Conservation (phyloP, 2,888 invertebrate genomes). For the Yponomeuta cagnagella region DNA sequence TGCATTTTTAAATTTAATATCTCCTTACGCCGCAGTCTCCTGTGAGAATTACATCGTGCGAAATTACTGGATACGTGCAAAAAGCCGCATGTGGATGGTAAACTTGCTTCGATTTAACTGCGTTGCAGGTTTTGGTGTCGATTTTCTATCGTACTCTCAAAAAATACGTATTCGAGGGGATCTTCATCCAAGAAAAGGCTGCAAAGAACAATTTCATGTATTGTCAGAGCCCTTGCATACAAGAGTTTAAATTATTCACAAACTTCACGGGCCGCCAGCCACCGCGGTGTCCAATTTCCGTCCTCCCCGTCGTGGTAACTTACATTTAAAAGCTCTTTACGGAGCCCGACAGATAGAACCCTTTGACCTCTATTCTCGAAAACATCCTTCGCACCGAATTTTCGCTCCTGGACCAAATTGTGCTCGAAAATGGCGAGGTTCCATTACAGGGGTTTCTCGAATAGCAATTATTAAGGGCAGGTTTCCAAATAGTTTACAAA, state of each 20-base stretch:
- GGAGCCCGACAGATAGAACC: background rate
- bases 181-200: background rate
- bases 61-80: background rate
- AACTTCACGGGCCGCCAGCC: background rate
- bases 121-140: background rate
- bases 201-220: background rate
- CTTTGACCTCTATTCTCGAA: background rate
- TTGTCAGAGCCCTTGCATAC: background rate
- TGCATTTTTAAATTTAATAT: slow-evolving; percentile 4
- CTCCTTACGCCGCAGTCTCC: background rate
- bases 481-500: background rate
- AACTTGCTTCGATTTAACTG: background rate
- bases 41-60: background rate
- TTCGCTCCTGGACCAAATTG: background rate
- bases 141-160: background rate
- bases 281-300: background rate
- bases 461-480: background rate
- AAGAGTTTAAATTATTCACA: slow-evolving; percentile 1
- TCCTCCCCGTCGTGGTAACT: background rate
- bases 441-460: background rate
- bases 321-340: slow-evolving; percentile 1
- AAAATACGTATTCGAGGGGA: too few species aligned
- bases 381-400: background rate
- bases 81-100: background rate
- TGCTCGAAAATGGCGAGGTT: background rate